phyloP scores from a whole-genome alignment of 2,113 vertebrate genomes.

The Acrocephalus kingi region DNA sequence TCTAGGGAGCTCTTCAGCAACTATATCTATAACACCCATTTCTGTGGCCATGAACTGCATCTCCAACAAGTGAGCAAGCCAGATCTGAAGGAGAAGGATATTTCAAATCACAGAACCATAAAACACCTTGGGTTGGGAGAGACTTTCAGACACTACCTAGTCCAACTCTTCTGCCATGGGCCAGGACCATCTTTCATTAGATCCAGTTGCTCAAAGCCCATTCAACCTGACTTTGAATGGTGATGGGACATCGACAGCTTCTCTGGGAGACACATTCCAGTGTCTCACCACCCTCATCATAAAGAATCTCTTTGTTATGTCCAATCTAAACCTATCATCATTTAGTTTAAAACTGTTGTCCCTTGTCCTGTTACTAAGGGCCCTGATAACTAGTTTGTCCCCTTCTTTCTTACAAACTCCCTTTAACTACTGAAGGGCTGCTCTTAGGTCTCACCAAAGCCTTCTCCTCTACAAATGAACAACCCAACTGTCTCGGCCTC shows the following conservation, averaged over 20 bases:
- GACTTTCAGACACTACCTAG: background rate
- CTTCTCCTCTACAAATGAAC: background rate
- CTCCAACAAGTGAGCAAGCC: background rate
- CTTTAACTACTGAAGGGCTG: background rate
- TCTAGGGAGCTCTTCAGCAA: background rate
- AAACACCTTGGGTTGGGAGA: background rate
- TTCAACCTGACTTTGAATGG: background rate
- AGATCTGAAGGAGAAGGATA: background rate
- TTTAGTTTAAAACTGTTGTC: background rate
- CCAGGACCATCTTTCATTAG: background rate
- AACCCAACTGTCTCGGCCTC: rapidly evolving
- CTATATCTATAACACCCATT: background rate
- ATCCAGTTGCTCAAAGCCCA: background rate
- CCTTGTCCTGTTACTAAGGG: background rate
- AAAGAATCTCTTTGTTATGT: background rate
- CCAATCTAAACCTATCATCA: background rate
- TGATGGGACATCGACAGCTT: background rate
- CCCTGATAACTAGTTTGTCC: background rate
- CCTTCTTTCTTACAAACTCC: background rate
- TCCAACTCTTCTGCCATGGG: background rate
- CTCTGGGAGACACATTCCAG: background rate
- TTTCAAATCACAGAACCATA: background rate
- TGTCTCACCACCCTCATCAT: background rate
- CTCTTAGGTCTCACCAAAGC: background rate
- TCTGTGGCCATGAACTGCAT: background rate